phyloP scores from a whole-genome alignment of 2,888 invertebrate genomes.

The Hydriomena furcata region DNA sequence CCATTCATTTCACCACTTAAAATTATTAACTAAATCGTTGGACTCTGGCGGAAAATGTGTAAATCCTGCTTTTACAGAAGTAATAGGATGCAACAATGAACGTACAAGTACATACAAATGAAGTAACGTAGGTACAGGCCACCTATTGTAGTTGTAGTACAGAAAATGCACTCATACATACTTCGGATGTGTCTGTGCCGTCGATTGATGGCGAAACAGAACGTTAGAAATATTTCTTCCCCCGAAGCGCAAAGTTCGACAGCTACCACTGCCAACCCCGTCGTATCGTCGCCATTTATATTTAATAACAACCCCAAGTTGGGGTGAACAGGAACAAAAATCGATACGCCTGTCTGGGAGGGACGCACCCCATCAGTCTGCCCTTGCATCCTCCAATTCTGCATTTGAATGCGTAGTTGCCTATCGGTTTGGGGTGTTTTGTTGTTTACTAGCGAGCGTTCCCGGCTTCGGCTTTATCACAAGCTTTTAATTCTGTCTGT shows the following conservation, averaged over 20 bases:
- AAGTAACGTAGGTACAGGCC: too few species aligned
- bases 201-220: too few species aligned
- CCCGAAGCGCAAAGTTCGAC: constrained; percentile 4
- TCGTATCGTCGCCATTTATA: constrained; percentile 70
- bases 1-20: too few species aligned
- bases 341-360: constrained; percentile 74
- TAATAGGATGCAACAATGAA: too few species aligned
- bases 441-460: constrained; percentile 17
- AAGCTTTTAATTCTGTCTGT: background rate
- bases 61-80: too few species aligned
- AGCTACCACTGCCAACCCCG: constrained; percentile 14
- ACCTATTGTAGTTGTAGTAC: too few species aligned
- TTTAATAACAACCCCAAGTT: constrained; percentile 70
- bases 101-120: too few species aligned
- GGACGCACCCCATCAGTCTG: constrained; percentile 48
- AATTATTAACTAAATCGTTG: too few species aligned
- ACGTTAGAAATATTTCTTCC: background rate
- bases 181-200: too few species aligned
- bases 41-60: too few species aligned
- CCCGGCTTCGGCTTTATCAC: constrained; percentile 1
- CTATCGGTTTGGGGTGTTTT: constrained; percentile 22
- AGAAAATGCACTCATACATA: too few species aligned
- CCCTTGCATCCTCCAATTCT: constrained; percentile 30
- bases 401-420: constrained; percentile 30
- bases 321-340: constrained; percentile 64